Percentiles rank a stretch among this genome's conserved stretches.
phyloP scores from a whole-genome alignment of 2,888 invertebrate species.

The Ophion ventricosus region DNA sequence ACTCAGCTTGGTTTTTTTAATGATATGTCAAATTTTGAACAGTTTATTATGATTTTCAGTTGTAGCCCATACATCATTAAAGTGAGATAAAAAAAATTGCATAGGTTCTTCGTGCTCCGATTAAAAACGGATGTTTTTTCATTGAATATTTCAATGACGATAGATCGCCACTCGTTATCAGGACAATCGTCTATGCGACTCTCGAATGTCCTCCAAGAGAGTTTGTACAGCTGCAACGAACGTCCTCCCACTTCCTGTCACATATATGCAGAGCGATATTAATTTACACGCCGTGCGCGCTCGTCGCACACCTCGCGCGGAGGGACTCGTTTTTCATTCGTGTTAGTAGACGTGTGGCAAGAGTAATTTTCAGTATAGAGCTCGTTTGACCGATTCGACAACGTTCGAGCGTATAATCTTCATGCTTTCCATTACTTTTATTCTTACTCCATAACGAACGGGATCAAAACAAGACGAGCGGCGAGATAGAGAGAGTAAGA shows the following conservation, averaged over 20 bases:
- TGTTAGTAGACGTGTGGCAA: conserved; percentile 2
- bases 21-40: no score
- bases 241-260: conserved; percentile 47
- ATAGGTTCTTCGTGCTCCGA: not conserved
- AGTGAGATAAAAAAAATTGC: not conserved
- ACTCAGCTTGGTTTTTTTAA: no score
- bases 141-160: conserved; percentile 26
- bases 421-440: conserved; percentile 40
- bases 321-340: conserved; percentile 14
- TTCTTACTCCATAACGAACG: conserved; percentile 3
- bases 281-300: conserved; percentile 30
- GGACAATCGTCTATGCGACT: not conserved
- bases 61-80: no score
- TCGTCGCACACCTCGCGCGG: not conserved
- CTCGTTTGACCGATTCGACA: conserved; percentile 38
- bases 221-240: not conserved
- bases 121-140: conserved; percentile 45
- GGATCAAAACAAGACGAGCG: not conserved
- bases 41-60: no score
- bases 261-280: conserved; percentile 30
- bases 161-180: conserved; percentile 11
- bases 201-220: conserved; percentile 3
- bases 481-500: no score
- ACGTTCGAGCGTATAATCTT: conserved; percentile 37
- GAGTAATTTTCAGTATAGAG: conserved; percentile 50